These are phyloP conservation scores for Misgurnus mizolepis DNA, from an alignment of 2,113 vertebrate species.

Conservation along the genomic window DNA sequence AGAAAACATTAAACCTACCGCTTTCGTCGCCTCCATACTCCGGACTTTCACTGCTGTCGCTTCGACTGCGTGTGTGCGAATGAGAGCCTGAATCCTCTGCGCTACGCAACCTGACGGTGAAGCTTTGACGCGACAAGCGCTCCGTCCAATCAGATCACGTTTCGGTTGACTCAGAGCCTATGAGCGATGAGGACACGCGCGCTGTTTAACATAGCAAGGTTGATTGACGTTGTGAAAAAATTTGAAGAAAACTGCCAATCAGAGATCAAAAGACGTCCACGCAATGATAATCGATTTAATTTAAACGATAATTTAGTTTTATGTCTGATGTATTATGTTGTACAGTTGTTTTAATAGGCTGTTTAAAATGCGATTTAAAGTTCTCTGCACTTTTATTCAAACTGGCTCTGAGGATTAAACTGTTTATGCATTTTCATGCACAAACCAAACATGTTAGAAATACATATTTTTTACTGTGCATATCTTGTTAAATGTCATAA, in stretches of 20 bases:
- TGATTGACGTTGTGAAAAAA: slow-evolving; percentile 73
- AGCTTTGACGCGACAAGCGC: slow-evolving; percentile 58
- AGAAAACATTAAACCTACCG: slow-evolving; percentile 61
- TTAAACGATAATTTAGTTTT: not conserved
- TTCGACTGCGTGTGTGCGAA: slow-evolving; percentile 65
- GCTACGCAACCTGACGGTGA: slow-evolving; percentile 58
- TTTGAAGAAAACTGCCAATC: slow-evolving; percentile 23
- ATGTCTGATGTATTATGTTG: not conserved
- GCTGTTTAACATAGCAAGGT: slow-evolving; percentile 68
- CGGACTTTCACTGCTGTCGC: slow-evolving; percentile 34
- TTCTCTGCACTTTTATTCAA: no score
- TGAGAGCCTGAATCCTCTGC: slow-evolving; percentile 54
- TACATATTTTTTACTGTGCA: no score
- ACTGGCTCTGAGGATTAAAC: no score
- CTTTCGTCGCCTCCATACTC: slow-evolving; percentile 65
- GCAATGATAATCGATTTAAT: not conserved
- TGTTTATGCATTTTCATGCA: no score
- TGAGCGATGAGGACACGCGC: slow-evolving; percentile 50
- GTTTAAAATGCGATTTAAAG: no score
- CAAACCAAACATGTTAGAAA: no score
- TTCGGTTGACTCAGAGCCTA: slow-evolving; percentile 60
- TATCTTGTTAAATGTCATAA: no score
- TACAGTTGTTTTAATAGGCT: no score
- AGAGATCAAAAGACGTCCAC: not conserved
- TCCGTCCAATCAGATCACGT: slow-evolving; percentile 67